A percentile compares a stretch with the other conserved stretches of the same genome.
Evolutionary conservation across 2,888 invertebrate genomes (phyloP).

Genomic region (Monoplex corrugatus): DNA sequence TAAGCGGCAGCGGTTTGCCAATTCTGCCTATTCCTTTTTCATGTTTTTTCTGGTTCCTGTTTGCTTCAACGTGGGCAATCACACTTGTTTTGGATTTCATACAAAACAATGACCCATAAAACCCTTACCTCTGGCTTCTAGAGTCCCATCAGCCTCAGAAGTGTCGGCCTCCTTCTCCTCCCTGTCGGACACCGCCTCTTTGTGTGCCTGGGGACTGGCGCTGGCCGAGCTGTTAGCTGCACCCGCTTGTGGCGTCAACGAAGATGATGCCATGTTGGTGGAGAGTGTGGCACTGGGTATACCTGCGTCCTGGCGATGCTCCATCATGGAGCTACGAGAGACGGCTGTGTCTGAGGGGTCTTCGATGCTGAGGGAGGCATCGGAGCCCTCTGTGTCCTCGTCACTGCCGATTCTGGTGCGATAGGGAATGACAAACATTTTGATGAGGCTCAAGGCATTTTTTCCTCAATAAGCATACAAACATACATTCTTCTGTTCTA

Average conservation of each 20-base stretch:
- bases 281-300: not conserved
- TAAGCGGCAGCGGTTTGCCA: no score
- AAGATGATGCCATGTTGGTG: slow-evolving; percentile 51
- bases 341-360: slow-evolving; percentile 78
- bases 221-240: slow-evolving; percentile 1
- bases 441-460: no score
- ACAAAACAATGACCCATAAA: no score
- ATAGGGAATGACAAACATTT: not conserved
- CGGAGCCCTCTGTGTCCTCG: slow-evolving; percentile 80
- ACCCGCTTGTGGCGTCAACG: slow-evolving; percentile 48
- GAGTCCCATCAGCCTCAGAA: slow-evolving; percentile 53
- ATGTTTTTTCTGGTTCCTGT: no score
- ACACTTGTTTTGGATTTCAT: no score
- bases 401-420: slow-evolving; percentile 79
- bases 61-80: no score
- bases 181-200: slow-evolving; percentile 32
- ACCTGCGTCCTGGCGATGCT: slow-evolving; percentile 45
- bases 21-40: no score
- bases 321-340: slow-evolving; percentile 70
- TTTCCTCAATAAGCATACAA: no score
- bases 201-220: slow-evolving; percentile 33
- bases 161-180: slow-evolving; percentile 48
- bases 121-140: slow-evolving; percentile 31
- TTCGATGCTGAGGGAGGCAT: slow-evolving; percentile 75
- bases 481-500: no score